Evolutionary conservation across 2,797 vertebrate species (phyloP).

Genomic region (Paramormyrops hopkinsi): DNA sequence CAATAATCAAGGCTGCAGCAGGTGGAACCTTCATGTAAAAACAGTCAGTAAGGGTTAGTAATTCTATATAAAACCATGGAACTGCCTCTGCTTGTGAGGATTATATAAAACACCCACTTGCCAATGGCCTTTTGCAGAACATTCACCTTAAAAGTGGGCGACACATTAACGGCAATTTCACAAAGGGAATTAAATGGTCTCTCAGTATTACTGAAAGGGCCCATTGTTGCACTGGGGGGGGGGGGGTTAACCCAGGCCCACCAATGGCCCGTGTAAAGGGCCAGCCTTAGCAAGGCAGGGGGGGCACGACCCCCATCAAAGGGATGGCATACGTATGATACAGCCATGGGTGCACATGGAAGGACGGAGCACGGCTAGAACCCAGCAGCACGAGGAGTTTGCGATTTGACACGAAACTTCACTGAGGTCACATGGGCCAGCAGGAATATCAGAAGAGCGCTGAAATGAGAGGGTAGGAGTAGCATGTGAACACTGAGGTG

Average conservation of each 20-base stretch:
- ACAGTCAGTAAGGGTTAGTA: background rate
- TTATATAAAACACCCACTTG: background rate
- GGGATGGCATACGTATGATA: background rate
- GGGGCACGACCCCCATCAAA: background rate
- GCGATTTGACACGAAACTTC: background rate
- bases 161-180: background rate
- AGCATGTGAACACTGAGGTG: background rate
- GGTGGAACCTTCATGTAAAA: background rate
- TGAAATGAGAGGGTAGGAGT: background rate
- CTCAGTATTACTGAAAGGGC: background rate
- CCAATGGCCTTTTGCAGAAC: background rate
- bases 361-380: too few species aligned
- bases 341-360: background rate
- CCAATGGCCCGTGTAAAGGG: background rate
- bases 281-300: background rate
- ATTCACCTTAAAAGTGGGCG: conserved; percentile 4
- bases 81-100: background rate
- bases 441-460: background rate
- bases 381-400: background rate
- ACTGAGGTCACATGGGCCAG: background rate
- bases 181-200: background rate
- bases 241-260: background rate
- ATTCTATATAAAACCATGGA: background rate
- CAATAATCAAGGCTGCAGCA: background rate
- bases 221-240: background rate